Evolutionary conservation across 1,140 invertebrate species (phyloP), one percentile per base, ranked within the genome.

Genomic region (Gryllus bimaculatus): DNA sequence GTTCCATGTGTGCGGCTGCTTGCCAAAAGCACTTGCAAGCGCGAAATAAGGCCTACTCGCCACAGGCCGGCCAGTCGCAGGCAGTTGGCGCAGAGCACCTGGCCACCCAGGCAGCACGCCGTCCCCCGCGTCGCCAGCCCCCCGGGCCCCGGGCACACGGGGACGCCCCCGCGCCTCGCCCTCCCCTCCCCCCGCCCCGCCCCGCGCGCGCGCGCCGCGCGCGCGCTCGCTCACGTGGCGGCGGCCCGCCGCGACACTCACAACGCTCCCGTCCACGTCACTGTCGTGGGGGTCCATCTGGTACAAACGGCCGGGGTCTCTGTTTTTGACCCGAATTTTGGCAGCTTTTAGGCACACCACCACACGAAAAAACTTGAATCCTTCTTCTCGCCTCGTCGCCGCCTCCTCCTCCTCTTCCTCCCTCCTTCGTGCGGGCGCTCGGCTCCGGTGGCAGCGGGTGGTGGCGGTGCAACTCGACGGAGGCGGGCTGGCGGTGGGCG

Each of bases 301-400:
- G 89, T 94, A 93, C 88, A 92, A 91, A 87, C 93, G 54, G 93
- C 85, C 90, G 84, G 94, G 93, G 85, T 94, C 93, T 90, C 92
- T 90, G 86, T 95, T 94, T 92, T 95, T 95, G 85, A 94, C 92
- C 89, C 94, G 92, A 95, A 95, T 95, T 91, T 95, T 95, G 93
- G 86, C 88, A 88, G 89, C 83, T 89, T 89, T 84, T 73, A 66
- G 78, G 73, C 54, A 78, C 54, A 78, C 78, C 49, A 54, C 78
- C 73, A 78, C 78, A 78, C 78, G 54, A 39, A n/a, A 66, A 66
- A 66, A 66, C 3, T 5, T 1, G 26, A 39, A 39, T 39, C 26
- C 26, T 39, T 39, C 26, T 39, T 39, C 26, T 39, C 26, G 26
- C 26, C 26, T 39, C 26, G 26, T 39, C 26, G 1, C 5, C 26